These are phyloP conservation scores for Australoheros facetus DNA, from an alignment of 2,797 vertebrate species.

Conservation along the genomic window DNA sequence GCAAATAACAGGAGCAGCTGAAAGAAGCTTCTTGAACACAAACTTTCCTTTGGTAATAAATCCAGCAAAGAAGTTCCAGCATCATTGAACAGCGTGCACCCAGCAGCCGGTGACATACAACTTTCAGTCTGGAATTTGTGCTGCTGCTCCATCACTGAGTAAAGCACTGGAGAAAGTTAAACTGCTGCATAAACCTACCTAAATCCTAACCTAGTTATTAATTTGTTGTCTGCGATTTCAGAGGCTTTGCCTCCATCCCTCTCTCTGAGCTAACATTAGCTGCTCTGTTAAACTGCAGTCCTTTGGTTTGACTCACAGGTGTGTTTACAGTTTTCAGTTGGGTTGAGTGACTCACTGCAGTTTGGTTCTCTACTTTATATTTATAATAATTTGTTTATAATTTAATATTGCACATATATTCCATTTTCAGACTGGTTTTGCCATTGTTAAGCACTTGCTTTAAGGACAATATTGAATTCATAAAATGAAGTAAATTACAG, in stretches of 20 bases:
- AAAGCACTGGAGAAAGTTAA: neutral
- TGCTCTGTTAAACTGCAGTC: neutral
- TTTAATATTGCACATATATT: neutral
- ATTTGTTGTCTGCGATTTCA: neutral
- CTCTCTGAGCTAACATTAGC: neutral
- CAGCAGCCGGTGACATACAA: neutral
- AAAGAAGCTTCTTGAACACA: neutral
- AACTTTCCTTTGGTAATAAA: neutral
- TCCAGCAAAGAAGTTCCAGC: neutral
- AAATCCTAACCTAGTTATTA: neutral
- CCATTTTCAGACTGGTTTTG: neutral
- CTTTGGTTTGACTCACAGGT: neutral
- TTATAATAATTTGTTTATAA: neutral
- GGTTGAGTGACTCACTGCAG: neutral
- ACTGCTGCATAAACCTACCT: neutral
- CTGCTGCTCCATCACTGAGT: neutral
- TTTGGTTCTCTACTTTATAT: neutral
- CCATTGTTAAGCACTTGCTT: neutral
- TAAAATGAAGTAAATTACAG: neutral
- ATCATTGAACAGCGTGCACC: neutral
- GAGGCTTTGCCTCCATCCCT: neutral
- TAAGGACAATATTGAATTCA: neutral
- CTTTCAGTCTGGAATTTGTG: neutral
- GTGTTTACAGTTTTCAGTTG: too few relatives aligned
- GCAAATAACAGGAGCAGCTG: neutral